Base-by-base conservation (phyloP, 2,113 vertebrate species). In the Labrus mixtus region DNA sequence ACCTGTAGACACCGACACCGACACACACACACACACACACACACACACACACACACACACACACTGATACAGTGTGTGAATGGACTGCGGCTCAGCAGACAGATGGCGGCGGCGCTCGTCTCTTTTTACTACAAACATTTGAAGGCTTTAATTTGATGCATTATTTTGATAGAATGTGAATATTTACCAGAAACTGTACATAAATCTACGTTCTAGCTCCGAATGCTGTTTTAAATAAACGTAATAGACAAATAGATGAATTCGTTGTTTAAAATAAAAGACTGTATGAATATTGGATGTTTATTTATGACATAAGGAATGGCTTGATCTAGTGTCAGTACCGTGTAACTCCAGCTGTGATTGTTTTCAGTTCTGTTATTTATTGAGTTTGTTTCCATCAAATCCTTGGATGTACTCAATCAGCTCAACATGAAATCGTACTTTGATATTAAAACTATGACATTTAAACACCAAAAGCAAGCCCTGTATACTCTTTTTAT, bases 1-100 rank as follows among this genome's bases (percentile, higher is more conserved):
- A 99, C 91, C 95, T 99, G 94, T 98, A 95, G 96, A 84, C 12
- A 33, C 64, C 46, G 17, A 25, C 45, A 62, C 36, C n/a, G n/a
- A 57, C 17, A 46, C 33, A 53, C 37, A 43, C 64, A 58, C 19
- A 58, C 45, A 64, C 46, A 74, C 54, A 25, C 45, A 62, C 36
- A 57, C 17, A 46, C 33, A 25, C 45, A 62, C 36, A 57, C 17
- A 46, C 33, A 53, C 37, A 43, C 64, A 58, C 19, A 58, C 45
- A 64, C 46, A 74, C 54, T 65, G 62, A 61, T 20, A 54, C 50
- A 45, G 25, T 48, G 37, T 68, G 1, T 20, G 55, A 22, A 54
- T 11, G 53, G 56, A 78, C 55, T 57, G 67, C 73, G 57, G 59
- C 10, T 8, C 37, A 61, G 36, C 73, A 62, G 82, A 76, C 66